A percentile compares a stretch with the other conserved stretches of the same genome.
Evolutionary conservation across 2,888 invertebrate genomes (phyloP).

Genomic region (Achlya flavicornis): DNA sequence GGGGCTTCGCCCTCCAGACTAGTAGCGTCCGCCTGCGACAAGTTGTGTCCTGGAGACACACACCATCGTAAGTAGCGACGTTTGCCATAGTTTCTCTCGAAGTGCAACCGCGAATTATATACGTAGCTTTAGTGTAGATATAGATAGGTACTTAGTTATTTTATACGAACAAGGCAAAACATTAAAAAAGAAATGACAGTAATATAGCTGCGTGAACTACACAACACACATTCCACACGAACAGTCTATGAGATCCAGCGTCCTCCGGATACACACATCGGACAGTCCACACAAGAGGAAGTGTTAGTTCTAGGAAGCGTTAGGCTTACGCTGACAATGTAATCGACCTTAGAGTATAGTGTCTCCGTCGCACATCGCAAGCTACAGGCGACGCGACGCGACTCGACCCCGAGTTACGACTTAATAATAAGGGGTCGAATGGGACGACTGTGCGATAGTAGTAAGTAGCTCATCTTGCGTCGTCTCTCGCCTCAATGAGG

Average conservation of each 20-base stretch:
- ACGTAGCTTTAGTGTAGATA: conserved; percentile 43
- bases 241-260: conserved; percentile 75
- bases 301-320: conserved; percentile 80
- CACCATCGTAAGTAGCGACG: conserved; percentile 79
- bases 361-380: conserved; percentile 83
- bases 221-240: conserved; percentile 81
- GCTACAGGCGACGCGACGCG: conserved; percentile 73
- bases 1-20: conserved; percentile 91
- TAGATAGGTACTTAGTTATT: conserved; percentile 17
- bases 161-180: conserved; percentile 50
- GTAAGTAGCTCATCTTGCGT: conserved; percentile 83
- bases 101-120: conserved; percentile 50
- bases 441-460: conserved; percentile 77
- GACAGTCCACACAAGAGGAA: conserved; percentile 71
- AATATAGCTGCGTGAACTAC: conserved; percentile 76
- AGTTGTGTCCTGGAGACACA: conserved; percentile 92
- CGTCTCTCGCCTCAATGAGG: conserved; percentile 90
- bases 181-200: conserved; percentile 63
- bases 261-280: conserved; percentile 81
- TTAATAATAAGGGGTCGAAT: conserved; percentile 74
- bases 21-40: conserved; percentile 94
- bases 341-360: conserved; percentile 81
- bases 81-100: conserved; percentile 55
- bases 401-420: conserved; percentile 76
- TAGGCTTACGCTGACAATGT: conserved; percentile 82